Conservation (phyloP, 2,888 invertebrate species). For the Pseudanteris insignis region DNA sequence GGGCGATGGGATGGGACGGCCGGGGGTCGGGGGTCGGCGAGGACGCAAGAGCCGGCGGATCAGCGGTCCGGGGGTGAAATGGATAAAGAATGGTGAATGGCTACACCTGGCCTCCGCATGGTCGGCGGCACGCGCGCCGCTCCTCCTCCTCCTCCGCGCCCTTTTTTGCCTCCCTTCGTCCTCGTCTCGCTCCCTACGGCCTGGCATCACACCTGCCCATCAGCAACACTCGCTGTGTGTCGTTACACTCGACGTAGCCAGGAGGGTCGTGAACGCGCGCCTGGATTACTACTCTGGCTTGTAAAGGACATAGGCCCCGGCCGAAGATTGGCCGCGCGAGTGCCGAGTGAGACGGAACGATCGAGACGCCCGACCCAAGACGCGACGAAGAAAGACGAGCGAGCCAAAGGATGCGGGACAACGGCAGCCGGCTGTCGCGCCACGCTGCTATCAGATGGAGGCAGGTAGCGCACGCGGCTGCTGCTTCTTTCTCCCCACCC, state of each 20-base stretch:
- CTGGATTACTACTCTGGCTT: slow-evolving; percentile 55
- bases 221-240: slow-evolving; percentile 46
- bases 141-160: slow-evolving; percentile 42
- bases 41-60: slow-evolving; percentile 43
- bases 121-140: slow-evolving; percentile 57
- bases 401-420: slow-evolving; percentile 46
- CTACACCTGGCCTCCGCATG: slow-evolving; percentile 65
- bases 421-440: slow-evolving; percentile 53
- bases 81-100: slow-evolving; percentile 63
- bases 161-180: slow-evolving; percentile 29
- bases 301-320: slow-evolving; percentile 35
- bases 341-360: slow-evolving; percentile 12
- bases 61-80: slow-evolving; percentile 57
- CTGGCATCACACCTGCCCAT: slow-evolving; percentile 46
- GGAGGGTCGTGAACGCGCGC: slow-evolving; percentile 61
- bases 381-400: slow-evolving; percentile 14
- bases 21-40: neutral
- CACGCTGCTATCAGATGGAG: slow-evolving; percentile 5
- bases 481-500: neutral
- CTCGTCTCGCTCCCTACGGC: slow-evolving; percentile 31
- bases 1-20: slow-evolving; percentile 8
- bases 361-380: neutral
- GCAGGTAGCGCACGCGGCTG: neutral
- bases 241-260: slow-evolving; percentile 48
- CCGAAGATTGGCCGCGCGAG: too few species aligned